phyloP scores from a whole-genome alignment of 2,797 vertebrate genomes.

The Sphaeramia orbicularis region DNA sequence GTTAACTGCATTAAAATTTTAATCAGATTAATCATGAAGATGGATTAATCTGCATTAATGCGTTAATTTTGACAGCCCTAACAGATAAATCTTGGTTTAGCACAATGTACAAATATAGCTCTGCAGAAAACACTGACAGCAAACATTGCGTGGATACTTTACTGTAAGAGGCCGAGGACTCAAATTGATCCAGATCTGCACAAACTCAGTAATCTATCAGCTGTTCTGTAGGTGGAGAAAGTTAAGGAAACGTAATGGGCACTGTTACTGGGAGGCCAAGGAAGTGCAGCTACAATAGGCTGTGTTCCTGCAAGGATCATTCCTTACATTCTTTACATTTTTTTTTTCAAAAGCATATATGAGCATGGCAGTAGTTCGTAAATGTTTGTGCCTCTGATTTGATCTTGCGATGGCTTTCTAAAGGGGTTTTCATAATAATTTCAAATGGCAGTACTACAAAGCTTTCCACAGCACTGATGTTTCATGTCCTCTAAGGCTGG shows the following conservation, averaged over 20 bases:
- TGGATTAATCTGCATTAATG: too few species aligned
- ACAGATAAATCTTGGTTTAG: background rate
- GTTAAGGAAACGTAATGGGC: background rate
- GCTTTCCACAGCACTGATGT: conserved; percentile 28
- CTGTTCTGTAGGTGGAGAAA: conserved; percentile 6
- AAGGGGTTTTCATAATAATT: conserved; percentile 20
- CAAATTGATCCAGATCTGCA: conserved; percentile 26
- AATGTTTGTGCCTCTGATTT: background rate
- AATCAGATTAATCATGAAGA: too few species aligned
- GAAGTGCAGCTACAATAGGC: background rate
- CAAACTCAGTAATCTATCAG: conserved; percentile 37
- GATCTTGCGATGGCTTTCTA: conserved; percentile 4
- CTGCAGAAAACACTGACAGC: conserved; percentile 24
- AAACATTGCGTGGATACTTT: conserved; percentile 26
- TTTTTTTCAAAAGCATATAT: background rate
- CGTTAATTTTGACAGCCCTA: too few species aligned
- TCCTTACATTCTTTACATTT: background rate
- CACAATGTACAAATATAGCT: conserved; percentile 24
- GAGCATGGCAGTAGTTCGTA: background rate
- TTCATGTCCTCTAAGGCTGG: conserved; percentile 27
- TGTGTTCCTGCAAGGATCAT: background rate
- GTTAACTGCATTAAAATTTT: too few species aligned
- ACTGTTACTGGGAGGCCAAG: background rate
- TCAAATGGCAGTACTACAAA: conserved; percentile 44
- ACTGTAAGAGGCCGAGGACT: conserved; percentile 9